These are phyloP conservation scores for Diorhabda elongata DNA, from an alignment of 1,140 invertebrate genomes.

Conservation along the genomic window DNA sequence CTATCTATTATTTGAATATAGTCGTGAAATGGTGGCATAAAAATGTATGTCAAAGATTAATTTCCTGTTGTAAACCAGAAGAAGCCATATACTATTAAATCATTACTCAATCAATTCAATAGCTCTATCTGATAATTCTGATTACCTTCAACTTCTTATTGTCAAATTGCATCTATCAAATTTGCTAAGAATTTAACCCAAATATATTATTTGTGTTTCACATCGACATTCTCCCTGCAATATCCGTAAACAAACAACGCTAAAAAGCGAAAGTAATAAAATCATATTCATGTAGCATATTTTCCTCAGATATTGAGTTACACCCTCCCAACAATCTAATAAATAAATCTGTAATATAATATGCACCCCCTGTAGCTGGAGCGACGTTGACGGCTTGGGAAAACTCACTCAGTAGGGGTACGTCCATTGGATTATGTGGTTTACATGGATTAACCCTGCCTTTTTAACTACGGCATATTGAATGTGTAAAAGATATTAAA, in stretches of 20 bases:
- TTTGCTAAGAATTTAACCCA: no score
- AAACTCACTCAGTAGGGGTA: constrained; percentile 6
- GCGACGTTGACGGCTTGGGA: constrained; percentile 22
- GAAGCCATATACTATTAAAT: no score
- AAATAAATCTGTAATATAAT: constrained; percentile 45
- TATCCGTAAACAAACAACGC: constrained; percentile 15
- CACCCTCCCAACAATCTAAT: constrained; percentile 40
- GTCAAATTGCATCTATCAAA: no score
- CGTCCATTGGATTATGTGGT: constrained; percentile 39
- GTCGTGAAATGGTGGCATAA: no score
- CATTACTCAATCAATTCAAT: no score
- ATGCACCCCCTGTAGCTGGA: constrained; percentile 40
- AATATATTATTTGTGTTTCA: no score
- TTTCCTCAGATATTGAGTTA: constrained; percentile 42
- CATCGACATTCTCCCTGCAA: neutral
- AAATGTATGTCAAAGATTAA: no score
- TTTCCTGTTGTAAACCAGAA: no score
- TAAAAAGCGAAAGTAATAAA: constrained; percentile 32
- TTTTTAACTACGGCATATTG: constrained; percentile 42
- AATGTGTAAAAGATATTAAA: constrained; percentile 46
- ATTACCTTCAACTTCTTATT: no score
- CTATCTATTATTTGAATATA: no score
- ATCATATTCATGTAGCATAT: constrained; percentile 43
- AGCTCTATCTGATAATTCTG: no score
- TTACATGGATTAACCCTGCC: constrained; percentile 43